Evolutionary conservation across 2,888 invertebrate genomes (phyloP).

Genomic region (Phyllotreta cruciferae): DNA sequence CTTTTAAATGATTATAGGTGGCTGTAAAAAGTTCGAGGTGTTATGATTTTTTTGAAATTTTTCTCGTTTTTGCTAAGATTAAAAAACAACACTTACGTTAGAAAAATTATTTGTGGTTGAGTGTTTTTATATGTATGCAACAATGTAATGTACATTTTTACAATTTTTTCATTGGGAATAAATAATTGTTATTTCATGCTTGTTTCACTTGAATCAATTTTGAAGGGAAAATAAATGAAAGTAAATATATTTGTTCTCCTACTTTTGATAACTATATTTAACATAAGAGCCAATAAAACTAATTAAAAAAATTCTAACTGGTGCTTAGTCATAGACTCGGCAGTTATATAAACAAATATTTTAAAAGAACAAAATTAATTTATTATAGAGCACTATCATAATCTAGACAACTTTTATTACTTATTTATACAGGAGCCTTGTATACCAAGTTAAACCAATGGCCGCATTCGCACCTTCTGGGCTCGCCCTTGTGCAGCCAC

Average conservation of each 20-base stretch:
- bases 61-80: slow-evolving; percentile 1
- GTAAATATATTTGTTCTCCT: too few species aligned
- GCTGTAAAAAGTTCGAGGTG: slow-evolving; percentile 5
- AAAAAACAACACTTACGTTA: not conserved
- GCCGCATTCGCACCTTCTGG: slow-evolving; percentile 94
- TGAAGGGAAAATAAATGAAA: too few species aligned
- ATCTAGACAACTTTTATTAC: slow-evolving; percentile 29
- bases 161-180: slow-evolving; percentile 33
- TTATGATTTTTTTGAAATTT: not conserved
- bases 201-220: slow-evolving; percentile 4
- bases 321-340: too few species aligned
- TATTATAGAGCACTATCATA: slow-evolving; percentile 42
- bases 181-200: slow-evolving; percentile 25
- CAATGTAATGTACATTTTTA: slow-evolving; percentile 33
- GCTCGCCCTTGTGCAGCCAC: slow-evolving; percentile 90
- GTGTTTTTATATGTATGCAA: slow-evolving; percentile 29
- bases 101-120: slow-evolving; percentile 1
- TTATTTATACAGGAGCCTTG: slow-evolving; percentile 72
- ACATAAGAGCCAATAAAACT: too few species aligned
- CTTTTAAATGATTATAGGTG: not conserved
- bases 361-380: slow-evolving; percentile 42
- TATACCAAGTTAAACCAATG: slow-evolving; percentile 94
- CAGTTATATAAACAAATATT: slow-evolving; percentile 18
- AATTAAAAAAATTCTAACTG: too few species aligned
- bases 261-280: too few species aligned